phyloP scores from a whole-genome alignment of 2,113 vertebrate species.

The Plectropomus leopardus region DNA sequence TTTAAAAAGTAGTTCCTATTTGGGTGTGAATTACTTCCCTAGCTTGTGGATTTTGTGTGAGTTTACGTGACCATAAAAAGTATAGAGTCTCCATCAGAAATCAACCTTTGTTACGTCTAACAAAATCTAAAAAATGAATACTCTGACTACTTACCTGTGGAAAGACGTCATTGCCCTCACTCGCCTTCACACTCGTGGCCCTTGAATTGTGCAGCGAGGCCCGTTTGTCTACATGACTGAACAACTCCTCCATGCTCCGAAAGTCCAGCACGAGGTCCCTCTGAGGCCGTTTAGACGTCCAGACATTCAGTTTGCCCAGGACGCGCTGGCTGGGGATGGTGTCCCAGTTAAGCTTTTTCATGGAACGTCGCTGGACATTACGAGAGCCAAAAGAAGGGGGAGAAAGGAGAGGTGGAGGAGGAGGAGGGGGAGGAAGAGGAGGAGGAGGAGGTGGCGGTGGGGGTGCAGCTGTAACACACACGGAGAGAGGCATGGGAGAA shows the following conservation, averaged over 20 bases:
- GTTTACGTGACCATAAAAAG: not conserved
- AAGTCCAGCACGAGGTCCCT: constrained; percentile 84
- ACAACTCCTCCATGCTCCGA: constrained; percentile 86
- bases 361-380: constrained; percentile 68
- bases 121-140: not conserved
- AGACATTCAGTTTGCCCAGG: constrained; percentile 85
- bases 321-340: constrained; percentile 85
- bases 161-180: constrained; percentile 52
- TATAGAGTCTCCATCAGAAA: not conserved
- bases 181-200: constrained; percentile 47
- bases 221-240: constrained; percentile 81
- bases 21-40: constrained; percentile 37
- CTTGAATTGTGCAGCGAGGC: constrained; percentile 34
- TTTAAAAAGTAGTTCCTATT: constrained; percentile 51
- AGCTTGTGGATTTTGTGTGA: not conserved
- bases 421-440: constrained; percentile 41
- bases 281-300: constrained; percentile 79
- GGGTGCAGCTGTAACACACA: constrained; percentile 20
- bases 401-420: constrained; percentile 31
- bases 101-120: not conserved
- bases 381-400: constrained; percentile 33
- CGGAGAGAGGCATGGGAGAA: not conserved
- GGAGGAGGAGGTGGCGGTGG: constrained; percentile 16
- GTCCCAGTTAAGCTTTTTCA: constrained; percentile 89
- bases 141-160: constrained; percentile 53